These are phyloP conservation scores for Limnephilus auricula DNA, from an alignment of 2,888 invertebrate genomes.

Conservation along the genomic window DNA sequence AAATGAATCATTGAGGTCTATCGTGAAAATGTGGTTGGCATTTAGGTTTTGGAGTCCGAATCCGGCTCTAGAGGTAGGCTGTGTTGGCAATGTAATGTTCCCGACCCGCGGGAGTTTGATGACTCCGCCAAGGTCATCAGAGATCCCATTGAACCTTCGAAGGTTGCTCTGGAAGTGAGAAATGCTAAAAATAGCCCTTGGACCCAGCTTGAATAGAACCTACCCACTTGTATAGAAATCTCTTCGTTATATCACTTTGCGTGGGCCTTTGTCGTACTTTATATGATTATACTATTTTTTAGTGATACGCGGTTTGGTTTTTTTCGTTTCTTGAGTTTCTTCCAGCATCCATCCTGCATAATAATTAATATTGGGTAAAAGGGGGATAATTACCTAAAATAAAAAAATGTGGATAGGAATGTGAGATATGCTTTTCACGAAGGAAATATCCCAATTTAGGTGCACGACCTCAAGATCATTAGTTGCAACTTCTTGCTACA, in stretches of 20 bases:
- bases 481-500: not conserved
- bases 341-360: not conserved
- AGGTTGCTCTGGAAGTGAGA: conserved; percentile 16
- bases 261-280: not conserved
- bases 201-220: not conserved
- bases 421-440: not conserved
- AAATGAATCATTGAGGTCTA: not conserved
- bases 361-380: not conserved
- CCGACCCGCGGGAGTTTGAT: conserved; percentile 16
- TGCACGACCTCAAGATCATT: not conserved
- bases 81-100: not conserved
- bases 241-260: not conserved
- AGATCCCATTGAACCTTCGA: conserved; percentile 32
- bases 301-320: not conserved
- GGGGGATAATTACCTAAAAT: not conserved
- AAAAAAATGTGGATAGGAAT: not conserved
- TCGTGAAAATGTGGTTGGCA: not conserved
- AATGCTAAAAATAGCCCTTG: conserved; percentile 2
- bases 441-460: not conserved
- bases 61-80: conserved; percentile 5
- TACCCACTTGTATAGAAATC: not conserved
- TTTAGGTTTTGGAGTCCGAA: not conserved
- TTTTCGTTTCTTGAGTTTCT: not conserved
- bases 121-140: conserved; percentile 30
- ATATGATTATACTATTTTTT: not conserved